Percentiles rank a stretch among this genome's conserved stretches.
Evolutionary conservation across 2,113 vertebrate genomes (phyloP).

Genomic region (Microcebus murinus): DNA sequence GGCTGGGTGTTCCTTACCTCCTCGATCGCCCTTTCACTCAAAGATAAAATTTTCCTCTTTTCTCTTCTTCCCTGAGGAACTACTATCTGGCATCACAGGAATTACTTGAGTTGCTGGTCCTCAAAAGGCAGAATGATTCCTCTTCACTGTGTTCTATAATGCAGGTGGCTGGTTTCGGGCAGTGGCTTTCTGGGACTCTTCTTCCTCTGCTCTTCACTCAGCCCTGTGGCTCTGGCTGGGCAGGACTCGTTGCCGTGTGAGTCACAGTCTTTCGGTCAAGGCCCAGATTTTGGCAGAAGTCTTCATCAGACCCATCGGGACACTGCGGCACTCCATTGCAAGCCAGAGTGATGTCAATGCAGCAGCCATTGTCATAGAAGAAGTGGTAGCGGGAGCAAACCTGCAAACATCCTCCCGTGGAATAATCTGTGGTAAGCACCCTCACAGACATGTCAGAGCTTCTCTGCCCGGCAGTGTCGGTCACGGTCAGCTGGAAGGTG

Average conservation of each 20-base stretch:
- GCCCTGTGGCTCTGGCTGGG: slow-evolving; percentile 69
- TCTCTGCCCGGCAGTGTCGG: no score
- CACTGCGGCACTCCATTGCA: slow-evolving; percentile 95
- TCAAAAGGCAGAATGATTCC: slow-evolving; percentile 81
- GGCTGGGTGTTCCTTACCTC: no score
- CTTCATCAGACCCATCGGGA: slow-evolving; percentile 95
- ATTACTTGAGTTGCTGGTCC: slow-evolving; percentile 77
- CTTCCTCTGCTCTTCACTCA: slow-evolving; percentile 66
- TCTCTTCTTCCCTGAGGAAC: no score
- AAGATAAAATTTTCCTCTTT: no score
- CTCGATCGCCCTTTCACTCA: no score
- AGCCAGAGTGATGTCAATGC: slow-evolving; percentile 94
- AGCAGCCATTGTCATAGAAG: slow-evolving; percentile 96
- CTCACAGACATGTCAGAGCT: no score
- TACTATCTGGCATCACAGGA: slow-evolving; percentile 80
- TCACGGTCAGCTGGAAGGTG: no score
- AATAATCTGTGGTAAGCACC: no score
- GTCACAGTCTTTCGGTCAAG: slow-evolving; percentile 86
- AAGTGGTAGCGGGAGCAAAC: slow-evolving; percentile 95
- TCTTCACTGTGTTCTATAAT: slow-evolving; percentile 73
- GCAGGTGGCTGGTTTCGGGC: slow-evolving; percentile 65
- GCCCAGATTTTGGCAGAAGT: slow-evolving; percentile 93
- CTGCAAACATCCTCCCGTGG: slow-evolving; percentile 88
- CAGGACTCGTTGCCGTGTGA: slow-evolving; percentile 77
- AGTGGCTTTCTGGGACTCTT: slow-evolving; percentile 79